Conservation (phyloP, 2,888 invertebrate genomes). For the Caenorhabditis macrosperma region DNA sequence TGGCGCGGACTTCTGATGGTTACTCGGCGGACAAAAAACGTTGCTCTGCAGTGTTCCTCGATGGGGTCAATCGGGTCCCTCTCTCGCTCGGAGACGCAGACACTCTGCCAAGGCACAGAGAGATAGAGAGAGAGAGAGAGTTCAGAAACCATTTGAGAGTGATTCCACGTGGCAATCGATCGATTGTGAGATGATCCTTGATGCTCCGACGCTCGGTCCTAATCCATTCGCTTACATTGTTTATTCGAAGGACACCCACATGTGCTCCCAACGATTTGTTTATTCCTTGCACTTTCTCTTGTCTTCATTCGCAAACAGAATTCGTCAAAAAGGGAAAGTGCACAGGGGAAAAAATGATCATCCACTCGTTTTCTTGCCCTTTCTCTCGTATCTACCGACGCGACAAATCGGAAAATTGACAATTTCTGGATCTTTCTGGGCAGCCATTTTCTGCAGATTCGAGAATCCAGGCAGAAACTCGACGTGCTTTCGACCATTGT, state of each 20-base stretch:
- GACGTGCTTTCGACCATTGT: too few species aligned
- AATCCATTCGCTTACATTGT: conserved; percentile 18
- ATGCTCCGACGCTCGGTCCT: conserved; percentile 1
- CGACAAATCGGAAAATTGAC: too few species aligned
- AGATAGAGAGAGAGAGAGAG: conserved; percentile 5
- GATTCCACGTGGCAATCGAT: neutral
- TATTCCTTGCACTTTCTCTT: conserved; percentile 49
- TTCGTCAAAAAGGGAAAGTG: neutral
- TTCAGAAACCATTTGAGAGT: conserved; percentile 3
- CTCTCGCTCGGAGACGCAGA: neutral
- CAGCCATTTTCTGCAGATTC: too few species aligned
- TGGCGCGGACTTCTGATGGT: conserved; percentile 42
- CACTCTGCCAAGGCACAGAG: neutral
- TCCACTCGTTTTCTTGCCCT: too few species aligned
- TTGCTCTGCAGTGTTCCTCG: conserved; percentile 13
- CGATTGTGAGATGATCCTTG: conserved; percentile 8
- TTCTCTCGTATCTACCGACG: too few species aligned
- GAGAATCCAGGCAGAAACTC: too few species aligned
- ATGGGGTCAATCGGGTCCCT: conserved; percentile 26
- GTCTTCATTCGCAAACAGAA: neutral
- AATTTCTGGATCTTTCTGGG: too few species aligned
- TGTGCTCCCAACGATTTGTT: conserved; percentile 40
- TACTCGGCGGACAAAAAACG: conserved; percentile 26
- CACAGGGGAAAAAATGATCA: too few species aligned
- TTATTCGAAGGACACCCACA: conserved; percentile 23